phyloP scores from a whole-genome alignment of 1,140 invertebrate genomes.

The Conus ventricosus region DNA sequence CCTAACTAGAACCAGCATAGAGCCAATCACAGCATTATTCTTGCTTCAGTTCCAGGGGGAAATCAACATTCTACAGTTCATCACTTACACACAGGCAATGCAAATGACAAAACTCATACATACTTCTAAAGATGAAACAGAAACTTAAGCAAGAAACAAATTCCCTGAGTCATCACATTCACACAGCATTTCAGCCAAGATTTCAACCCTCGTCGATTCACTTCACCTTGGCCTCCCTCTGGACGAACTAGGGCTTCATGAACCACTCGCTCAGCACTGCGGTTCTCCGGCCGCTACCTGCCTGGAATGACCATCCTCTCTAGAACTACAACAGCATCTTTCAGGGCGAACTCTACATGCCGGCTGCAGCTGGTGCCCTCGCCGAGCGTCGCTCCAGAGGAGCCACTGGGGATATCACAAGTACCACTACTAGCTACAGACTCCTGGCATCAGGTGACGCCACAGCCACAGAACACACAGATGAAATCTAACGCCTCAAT shows the following conservation, averaged over 20 bases:
- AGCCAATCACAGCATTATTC: too few species aligned
- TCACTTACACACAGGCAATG: too few species aligned
- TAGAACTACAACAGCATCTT: background rate
- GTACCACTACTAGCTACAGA: background rate
- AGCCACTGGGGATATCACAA: slow-evolving; percentile 2
- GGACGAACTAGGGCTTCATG: background rate
- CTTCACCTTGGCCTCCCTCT: background rate
- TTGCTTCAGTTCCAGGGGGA: too few species aligned
- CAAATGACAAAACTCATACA: too few species aligned
- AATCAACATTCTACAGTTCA: too few species aligned
- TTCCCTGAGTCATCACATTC: background rate
- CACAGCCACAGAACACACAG: slow-evolving; percentile 26
- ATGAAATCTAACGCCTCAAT: slow-evolving; percentile 33
- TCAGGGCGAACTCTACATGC: background rate
- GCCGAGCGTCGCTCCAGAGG: background rate
- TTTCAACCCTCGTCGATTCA: background rate
- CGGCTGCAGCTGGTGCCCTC: background rate
- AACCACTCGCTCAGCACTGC: background rate
- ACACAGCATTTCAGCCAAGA: background rate
- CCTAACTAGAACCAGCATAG: too few species aligned
- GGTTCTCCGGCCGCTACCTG: background rate
- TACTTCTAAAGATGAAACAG: too few species aligned
- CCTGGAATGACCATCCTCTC: background rate
- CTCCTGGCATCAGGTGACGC: slow-evolving; percentile 28
- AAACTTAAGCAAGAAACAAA: background rate